A percentile compares a stretch with the other conserved stretches of the same genome.
Evolutionary conservation across 2,113 vertebrate genomes (phyloP).

Genomic region (Shinisaurus crocodilurus): DNA sequence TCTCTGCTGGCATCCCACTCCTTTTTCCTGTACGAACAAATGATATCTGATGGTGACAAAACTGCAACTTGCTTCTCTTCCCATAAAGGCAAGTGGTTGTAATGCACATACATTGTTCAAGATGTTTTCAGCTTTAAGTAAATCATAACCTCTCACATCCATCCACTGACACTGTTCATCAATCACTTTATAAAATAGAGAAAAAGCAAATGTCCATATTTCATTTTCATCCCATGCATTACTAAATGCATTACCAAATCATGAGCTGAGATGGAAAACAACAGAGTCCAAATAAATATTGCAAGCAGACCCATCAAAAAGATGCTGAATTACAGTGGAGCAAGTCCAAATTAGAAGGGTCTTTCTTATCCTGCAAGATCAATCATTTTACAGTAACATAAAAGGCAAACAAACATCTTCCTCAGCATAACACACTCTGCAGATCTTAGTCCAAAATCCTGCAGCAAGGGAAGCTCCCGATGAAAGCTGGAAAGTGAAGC

Average conservation of each 20-base stretch:
- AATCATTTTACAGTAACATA: background rate
- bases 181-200: background rate
- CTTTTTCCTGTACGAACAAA: background rate
- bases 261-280: constrained; percentile 55
- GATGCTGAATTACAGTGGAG: constrained; percentile 56
- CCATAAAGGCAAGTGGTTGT: background rate
- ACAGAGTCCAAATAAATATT: constrained; percentile 56
- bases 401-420: constrained; percentile 27
- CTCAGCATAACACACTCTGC: background rate
- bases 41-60: background rate
- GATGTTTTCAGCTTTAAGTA: constrained; percentile 18
- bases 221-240: constrained; percentile 44
- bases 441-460: constrained; percentile 28
- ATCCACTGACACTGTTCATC: constrained; percentile 36
- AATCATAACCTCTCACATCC: constrained; percentile 25
- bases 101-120: background rate
- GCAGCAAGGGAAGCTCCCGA: background rate
- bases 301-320: constrained; percentile 51
- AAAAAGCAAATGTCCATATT: constrained; percentile 25
- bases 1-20: background rate
- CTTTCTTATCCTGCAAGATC: constrained; percentile 27
- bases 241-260: constrained; percentile 56
- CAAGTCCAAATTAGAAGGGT: constrained; percentile 47
- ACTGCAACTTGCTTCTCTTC: background rate
- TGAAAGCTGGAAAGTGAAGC: constrained; percentile 6